Evolutionary conservation across 2,888 invertebrate species (phyloP), one percentile per base, ranked within the genome.

Genomic region (Dyspetes luteomarginatus): DNA sequence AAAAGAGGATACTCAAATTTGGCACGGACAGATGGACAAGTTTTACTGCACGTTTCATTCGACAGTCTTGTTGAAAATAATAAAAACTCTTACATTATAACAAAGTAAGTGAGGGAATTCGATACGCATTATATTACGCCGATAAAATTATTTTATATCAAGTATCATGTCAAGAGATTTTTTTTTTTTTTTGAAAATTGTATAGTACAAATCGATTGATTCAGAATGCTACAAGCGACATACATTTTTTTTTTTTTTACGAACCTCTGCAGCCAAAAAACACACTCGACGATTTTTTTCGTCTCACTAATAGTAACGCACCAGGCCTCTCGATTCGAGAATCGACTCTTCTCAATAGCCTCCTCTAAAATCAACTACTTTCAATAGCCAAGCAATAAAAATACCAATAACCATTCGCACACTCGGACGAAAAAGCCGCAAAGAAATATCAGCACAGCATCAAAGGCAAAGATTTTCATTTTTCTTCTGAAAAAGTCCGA

Each of bases 321-420:
- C 41, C 19, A 41, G 48, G 48, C 69, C 41, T 69, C 69, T 72
- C 78, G 36, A 79, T 73, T 62, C 65, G 56, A 30, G 22, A 81
- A 72, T 55, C n/a, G n/a, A n/a, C n/a, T n/a, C n/a, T n/a, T n/a
- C n/a, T n/a, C n/a, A n/a, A n/a, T n/a, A n/a, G n/a, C n/a, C n/a
- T n/a, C n/a, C n/a, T n/a, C n/a, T n/a, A n/a, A n/a, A n/a, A n/a
- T n/a, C n/a, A n/a, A 48, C 30, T 24, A 52, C 24, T 52, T 64
- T 75, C 78, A 82, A 83, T 77, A 52, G 67, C 12, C 19, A 36
- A 64, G 85, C 85, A 90, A 90, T 90, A 88, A 90, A 90, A 91
- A 91, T 89, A 90, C 86, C 90, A 90, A 89, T 90, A 88, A 88
- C 89, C 87, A 82, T 87, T 88, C 78, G 82, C 85, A 81, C 79